Evolutionary conservation across 1,140 invertebrate genomes (phyloP), one percentile per base, ranked within the genome.

Genomic region (Diorhabda elongata): DNA sequence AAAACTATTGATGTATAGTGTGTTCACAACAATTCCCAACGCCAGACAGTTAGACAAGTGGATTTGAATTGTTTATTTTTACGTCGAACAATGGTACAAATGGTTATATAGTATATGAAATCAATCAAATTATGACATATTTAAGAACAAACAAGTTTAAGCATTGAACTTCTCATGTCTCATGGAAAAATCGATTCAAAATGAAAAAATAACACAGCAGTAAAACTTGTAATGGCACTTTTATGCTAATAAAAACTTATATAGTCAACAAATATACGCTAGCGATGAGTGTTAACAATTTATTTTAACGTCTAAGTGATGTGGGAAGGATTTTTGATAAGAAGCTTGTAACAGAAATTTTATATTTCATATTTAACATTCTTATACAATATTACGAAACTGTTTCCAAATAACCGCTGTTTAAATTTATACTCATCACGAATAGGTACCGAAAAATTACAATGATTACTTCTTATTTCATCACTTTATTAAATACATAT

Each of bases 241-340:
- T 52, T 52, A 52, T 52, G 47, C n/a, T 52, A 52, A 52, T 52
- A 52, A 26, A 26, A 26, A 8, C 47, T 52, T 52, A 52, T 52
- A 8, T 52, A 52, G 47, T 52, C n/a, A 52, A 52, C 47, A 52
- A 52, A 52, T n/a, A 52, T n/a, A 52, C 6, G 47, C 47, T 4
- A 52, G 2, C 6, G 47, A 52, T 52, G 47, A 52, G n/a, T n/a
- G n/a, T 52, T 52, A 52, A 52, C n/a, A 52, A 52, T 52, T 52
- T 26, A 26, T 26, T 52, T 62, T 11, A 47, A 62, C 61, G 41
- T 43, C 44, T 62, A 8, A 43, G 9, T 9, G 42, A 44, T 44
- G 61, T 62, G 61, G 61, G 61, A n/a, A 47, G 61, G 44, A 44
- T n/a, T 44, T 44, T 62, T 44, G 61, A 62, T 62, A 62, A 62